Evolutionary conservation across 2,888 invertebrate genomes (phyloP).

Genomic region (Dorcus parallelipipedus): DNA sequence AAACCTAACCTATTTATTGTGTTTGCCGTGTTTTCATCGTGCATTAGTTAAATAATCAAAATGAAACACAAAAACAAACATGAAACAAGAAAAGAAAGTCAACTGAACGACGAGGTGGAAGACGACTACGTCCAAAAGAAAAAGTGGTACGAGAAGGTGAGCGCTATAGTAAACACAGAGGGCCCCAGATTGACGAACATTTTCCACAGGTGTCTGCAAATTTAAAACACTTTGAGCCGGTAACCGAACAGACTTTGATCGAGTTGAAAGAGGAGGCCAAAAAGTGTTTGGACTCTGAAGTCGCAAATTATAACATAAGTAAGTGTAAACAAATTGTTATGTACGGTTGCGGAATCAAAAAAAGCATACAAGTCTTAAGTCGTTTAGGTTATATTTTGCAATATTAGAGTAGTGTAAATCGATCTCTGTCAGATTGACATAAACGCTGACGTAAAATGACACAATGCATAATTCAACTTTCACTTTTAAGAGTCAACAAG

Average conservation of each 20-base stretch:
- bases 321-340: constrained; percentile 33
- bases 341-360: too few relatives aligned
- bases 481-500: too few relatives aligned
- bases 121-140: constrained; percentile 43
- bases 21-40: too few relatives aligned
- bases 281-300: constrained; percentile 63
- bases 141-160: constrained; percentile 67
- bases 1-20: too few relatives aligned
- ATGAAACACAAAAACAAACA: too few relatives aligned
- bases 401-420: too few relatives aligned
- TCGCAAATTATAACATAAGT: constrained; percentile 61
- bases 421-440: too few relatives aligned
- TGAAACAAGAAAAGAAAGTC: not conserved
- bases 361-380: too few relatives aligned
- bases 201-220: constrained; percentile 52
- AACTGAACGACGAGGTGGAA: not conserved
- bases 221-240: constrained; percentile 45
- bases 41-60: too few relatives aligned
- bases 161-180: constrained; percentile 4
- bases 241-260: constrained; percentile 55
- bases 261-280: constrained; percentile 64
- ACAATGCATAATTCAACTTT: too few relatives aligned
- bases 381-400: too few relatives aligned
- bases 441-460: too few relatives aligned
- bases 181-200: constrained; percentile 5